Evolutionary conservation across 2,888 invertebrate genomes (phyloP), one percentile per base, ranked within the genome.

Genomic region (Spodoptera picta): DNA sequence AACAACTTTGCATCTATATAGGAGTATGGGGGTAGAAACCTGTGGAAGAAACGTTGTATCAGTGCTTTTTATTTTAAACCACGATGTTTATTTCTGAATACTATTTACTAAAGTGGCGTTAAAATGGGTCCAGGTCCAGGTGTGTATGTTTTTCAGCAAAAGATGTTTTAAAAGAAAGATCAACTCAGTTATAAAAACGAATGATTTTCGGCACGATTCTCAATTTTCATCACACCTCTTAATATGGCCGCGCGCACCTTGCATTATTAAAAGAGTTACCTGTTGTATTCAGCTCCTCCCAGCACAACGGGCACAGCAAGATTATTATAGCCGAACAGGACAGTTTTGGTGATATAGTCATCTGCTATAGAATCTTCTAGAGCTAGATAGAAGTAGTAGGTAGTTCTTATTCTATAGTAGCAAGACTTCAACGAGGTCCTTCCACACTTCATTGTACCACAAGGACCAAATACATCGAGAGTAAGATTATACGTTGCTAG

Each of bases 281-380:
- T 88, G 5, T 85, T 80, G 86, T 97, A 97, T 81, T 95, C 91
- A 58, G 95, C 95, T 27, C 95, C 96, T 6, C 97, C 96, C 91
- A 96, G 96, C 4, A 96, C 96, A 49, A 97, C 95, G 0, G 97
- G 97, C 4, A 97, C 91, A 10, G 96, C 93, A 82, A 96, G 93
- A 86, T 96, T 95, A 60, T 95, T 92, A 73, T 94, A 90, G 0
- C 91, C 92, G 73, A 92, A 89, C 83, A 96, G 95, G 71, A 97
- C 95, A 77, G 95, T 69, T 14, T 80, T 73, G 0, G 90, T 91
- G 0, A 92, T 69, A 69, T 80, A 92, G 73, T 91, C 91, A 94
- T 83, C 83, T 74, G 97, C 96, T 65, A 96, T 90, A 11, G 97
- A 96, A 85, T 97, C 97, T 87, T 97, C 97, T 80, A 97, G 96